phyloP scores from a whole-genome alignment of 92 coral and sea anemone species.

The Metridium senile region DNA sequence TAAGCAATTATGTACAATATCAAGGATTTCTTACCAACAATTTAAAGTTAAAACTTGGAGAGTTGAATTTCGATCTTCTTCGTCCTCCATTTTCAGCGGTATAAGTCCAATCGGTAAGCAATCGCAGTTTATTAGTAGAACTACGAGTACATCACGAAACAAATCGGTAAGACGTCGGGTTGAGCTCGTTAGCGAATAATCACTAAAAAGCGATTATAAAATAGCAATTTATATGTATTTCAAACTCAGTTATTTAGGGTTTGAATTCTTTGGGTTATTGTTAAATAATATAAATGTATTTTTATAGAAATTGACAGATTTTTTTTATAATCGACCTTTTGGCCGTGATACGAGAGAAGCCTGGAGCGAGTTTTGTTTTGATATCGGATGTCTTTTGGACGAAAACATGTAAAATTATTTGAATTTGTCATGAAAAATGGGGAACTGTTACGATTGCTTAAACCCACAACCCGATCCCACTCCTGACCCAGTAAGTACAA shows the following conservation, averaged over 20 bases:
- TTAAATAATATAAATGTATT: no score
- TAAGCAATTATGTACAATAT: not conserved
- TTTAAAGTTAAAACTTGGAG: conserved; percentile 79
- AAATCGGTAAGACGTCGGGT: no score
- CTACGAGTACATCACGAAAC: no score
- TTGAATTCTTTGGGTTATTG: no score
- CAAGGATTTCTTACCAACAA: conserved; percentile 67
- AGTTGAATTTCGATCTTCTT: conserved; percentile 7
- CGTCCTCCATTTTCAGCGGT: conserved; percentile 32
- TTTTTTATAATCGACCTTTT: no score
- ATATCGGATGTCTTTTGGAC: not conserved
- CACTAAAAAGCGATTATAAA: no score
- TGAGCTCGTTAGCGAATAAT: no score
- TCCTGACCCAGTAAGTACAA: conserved; percentile 71
- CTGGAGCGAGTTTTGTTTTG: conserved; percentile 7
- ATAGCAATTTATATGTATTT: no score
- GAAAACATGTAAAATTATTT: not conserved
- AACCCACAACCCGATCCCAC: conserved; percentile 66
- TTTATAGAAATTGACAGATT: no score
- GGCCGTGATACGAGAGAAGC: no score
- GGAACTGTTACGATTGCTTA: conserved; percentile 79
- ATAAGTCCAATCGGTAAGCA: not conserved
- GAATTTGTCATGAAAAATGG: conserved; percentile 43
- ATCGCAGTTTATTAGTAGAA: not conserved
- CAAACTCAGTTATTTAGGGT: no score